A percentile compares a stretch with the other conserved stretches of the same genome.
These are phyloP conservation scores for Heteromurus nitidus DNA, from an alignment of 2,888 invertebrate species.

Conservation along the genomic window DNA sequence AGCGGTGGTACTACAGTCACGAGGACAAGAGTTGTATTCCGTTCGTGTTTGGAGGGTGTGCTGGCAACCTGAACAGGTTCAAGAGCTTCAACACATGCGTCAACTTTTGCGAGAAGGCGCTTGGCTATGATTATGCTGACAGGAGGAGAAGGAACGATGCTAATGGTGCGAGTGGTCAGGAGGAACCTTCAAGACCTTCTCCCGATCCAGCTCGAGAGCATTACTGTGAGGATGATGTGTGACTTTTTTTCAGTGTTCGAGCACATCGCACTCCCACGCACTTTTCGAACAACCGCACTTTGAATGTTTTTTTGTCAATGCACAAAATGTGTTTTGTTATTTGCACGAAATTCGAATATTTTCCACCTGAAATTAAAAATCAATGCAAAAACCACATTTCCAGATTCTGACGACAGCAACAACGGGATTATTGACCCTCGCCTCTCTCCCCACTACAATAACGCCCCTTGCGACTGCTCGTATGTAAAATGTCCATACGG, in stretches of 20 bases:
- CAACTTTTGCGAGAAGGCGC: conserved; percentile 77
- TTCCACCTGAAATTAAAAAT: no score
- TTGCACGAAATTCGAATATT: not conserved
- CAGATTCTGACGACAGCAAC: conserved; percentile 16
- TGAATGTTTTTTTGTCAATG: no score
- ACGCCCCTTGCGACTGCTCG: conserved; percentile 38
- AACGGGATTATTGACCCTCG: not conserved
- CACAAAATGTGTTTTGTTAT: not conserved
- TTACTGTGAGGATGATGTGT: not conserved
- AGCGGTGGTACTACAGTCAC: conserved; percentile 78
- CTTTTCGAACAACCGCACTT: not conserved
- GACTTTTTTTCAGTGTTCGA: not conserved
- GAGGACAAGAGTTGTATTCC: conserved; percentile 83
- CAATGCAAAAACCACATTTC: no score
- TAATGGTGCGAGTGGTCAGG: not conserved
- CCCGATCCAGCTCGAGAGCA: not conserved
- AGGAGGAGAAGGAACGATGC: not conserved
- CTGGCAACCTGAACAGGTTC: conserved; percentile 88
- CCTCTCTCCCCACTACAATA: not conserved
- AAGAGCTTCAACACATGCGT: conserved; percentile 83
- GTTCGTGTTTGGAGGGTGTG: conserved; percentile 91
- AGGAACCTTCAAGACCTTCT: not conserved
- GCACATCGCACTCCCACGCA: not conserved
- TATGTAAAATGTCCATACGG: conserved; percentile 84
- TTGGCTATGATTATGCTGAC: conserved; percentile 26